phyloP scores from a whole-genome alignment of 2,888 invertebrate genomes.

The Lithophane semibrunnea region DNA sequence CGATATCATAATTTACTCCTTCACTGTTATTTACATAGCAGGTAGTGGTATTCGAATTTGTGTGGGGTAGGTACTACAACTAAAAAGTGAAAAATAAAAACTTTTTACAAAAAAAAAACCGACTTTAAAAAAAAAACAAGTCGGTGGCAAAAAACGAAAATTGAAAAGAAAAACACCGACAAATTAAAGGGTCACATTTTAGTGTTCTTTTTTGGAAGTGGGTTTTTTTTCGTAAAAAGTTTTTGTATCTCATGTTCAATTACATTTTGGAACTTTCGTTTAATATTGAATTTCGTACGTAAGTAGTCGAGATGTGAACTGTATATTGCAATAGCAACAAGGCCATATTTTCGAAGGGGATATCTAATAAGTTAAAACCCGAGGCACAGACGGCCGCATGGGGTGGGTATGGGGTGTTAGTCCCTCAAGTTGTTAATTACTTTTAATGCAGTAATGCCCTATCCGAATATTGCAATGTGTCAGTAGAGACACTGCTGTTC shows the following conservation, averaged over 20 bases:
- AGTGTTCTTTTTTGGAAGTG: no score
- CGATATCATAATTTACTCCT: no score
- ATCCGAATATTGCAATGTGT: conserved; percentile 14
- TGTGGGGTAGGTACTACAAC: no score
- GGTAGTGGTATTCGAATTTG: no score
- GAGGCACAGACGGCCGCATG: background rate
- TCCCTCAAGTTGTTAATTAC: conserved; percentile 44
- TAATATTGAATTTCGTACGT: background rate
- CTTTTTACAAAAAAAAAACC: no score
- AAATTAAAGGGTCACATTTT: no score
- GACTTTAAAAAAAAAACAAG: no score
- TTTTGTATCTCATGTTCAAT: background rate
- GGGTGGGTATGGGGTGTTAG: background rate
- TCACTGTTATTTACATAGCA: no score
- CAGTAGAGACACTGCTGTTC: background rate
- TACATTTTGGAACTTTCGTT: background rate
- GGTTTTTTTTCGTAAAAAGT: no score
- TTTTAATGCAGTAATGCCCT: conserved; percentile 37
- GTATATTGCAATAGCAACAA: background rate
- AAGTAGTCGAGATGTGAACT: background rate
- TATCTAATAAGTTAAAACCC: conserved; percentile 24
- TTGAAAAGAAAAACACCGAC: no score
- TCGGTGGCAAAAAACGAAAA: no score
- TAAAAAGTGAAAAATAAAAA: no score
- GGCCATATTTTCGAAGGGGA: conserved; percentile 31